Conservation (phyloP, 1,140 invertebrate species). For the Dufourea novaeangliae region DNA sequence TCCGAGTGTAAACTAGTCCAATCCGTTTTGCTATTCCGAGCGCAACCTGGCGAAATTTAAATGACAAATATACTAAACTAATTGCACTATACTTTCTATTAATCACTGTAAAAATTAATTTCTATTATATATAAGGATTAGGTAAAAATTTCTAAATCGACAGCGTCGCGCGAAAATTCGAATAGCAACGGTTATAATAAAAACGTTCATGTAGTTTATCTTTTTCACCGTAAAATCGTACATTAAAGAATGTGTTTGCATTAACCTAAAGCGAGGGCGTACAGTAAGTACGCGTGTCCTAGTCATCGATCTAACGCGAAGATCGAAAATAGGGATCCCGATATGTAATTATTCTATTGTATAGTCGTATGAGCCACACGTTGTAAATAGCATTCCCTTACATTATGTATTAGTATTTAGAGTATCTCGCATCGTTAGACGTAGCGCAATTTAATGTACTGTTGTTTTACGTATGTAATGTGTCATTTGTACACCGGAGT, state of each 20-base stretch:
- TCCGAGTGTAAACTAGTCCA: conserved; percentile 79
- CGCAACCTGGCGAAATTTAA: conserved; percentile 38
- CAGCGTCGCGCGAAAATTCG: conserved; percentile 34
- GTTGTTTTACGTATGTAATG: conserved; percentile 50
- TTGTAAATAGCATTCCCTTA: conserved; percentile 74
- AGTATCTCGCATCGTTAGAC: conserved; percentile 21
- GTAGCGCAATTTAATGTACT: conserved; percentile 44
- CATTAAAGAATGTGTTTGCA: conserved; percentile 21
- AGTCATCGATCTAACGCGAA: conserved; percentile 53
- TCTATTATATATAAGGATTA: background rate
- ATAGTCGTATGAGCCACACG: conserved; percentile 52
- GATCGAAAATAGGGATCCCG: conserved; percentile 26
- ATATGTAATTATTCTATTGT: conserved; percentile 42
- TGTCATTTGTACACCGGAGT: conserved; percentile 68
- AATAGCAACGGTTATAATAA: conserved; percentile 62
- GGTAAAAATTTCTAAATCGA: background rate
- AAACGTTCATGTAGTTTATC: conserved; percentile 42
- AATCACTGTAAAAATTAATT: background rate
- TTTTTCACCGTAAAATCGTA: conserved; percentile 9
- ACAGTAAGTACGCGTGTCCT: conserved; percentile 40
- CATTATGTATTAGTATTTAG: conserved; percentile 50
- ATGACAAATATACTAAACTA: background rate
- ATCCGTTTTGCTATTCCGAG: conserved; percentile 68
- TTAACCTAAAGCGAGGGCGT: conserved; percentile 10
- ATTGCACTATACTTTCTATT: background rate